phyloP scores from a whole-genome alignment of 2,888 invertebrate genomes.

The Pyrocoelia pectoralis region DNA sequence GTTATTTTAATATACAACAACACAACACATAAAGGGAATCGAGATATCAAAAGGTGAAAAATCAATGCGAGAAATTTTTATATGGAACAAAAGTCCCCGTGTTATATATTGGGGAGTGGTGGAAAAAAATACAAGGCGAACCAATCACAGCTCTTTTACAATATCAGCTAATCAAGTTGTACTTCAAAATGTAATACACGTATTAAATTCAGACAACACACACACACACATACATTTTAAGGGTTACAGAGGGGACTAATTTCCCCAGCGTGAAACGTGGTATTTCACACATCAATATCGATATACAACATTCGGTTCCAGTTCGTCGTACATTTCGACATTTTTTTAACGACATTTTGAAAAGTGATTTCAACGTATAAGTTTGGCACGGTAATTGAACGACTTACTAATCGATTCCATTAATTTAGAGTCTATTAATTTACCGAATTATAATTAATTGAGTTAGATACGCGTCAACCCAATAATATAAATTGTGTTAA shows the following conservation, averaged over 20 bases:
- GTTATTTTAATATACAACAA: neutral
- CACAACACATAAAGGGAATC: neutral
- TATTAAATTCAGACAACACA: conserved; percentile 37
- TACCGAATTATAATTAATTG: conserved; percentile 30
- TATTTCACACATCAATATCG: conserved; percentile 36
- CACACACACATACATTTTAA: conserved; percentile 26
- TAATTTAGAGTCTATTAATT: conserved; percentile 22
- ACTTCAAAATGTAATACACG: conserved; percentile 36
- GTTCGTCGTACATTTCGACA: neutral
- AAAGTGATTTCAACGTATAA: neutral
- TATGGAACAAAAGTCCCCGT: neutral
- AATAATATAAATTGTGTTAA: conserved; percentile 36
- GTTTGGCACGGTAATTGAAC: neutral
- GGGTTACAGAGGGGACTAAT: conserved; percentile 38
- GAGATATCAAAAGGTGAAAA: neutral
- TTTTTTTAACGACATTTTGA: too few species aligned
- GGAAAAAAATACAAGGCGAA: neutral
- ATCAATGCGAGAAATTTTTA: neutral
- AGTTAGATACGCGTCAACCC: conserved; percentile 32
- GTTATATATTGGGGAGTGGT: too few species aligned
- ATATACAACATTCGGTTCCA: conserved; percentile 17
- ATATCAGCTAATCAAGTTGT: conserved; percentile 30
- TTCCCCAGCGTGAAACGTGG: conserved; percentile 36
- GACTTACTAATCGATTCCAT: neutral
- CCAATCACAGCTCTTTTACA: conserved; percentile 22